A percentile compares a stretch with the other conserved stretches of the same genome.
Evolutionary conservation across 2,797 vertebrate genomes (phyloP).

Genomic region (Neostethus bicornis): DNA sequence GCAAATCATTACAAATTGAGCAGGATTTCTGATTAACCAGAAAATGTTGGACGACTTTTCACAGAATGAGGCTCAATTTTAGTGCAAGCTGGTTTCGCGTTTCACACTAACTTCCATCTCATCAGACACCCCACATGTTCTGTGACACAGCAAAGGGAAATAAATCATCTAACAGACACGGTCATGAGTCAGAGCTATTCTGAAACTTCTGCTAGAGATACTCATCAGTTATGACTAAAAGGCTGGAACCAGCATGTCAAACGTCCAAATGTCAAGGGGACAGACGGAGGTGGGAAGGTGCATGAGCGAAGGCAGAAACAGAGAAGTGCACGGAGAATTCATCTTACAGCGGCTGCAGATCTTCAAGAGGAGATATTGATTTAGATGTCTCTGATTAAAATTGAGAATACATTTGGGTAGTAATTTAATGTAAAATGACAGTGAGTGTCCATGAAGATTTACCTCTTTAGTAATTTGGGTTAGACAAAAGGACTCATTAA

Average conservation of each 20-base stretch:
- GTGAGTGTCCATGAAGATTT: not conserved
- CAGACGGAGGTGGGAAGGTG: slow-evolving; percentile 30
- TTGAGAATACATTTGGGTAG: slow-evolving; percentile 6
- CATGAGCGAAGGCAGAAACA: slow-evolving; percentile 12
- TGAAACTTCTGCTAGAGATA: slow-evolving; percentile 53
- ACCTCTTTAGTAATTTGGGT: not conserved
- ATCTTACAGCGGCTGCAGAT: slow-evolving; percentile 29
- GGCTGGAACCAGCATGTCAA: slow-evolving; percentile 61
- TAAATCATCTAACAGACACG: slow-evolving; percentile 58
- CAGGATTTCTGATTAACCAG: not conserved
- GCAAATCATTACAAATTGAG: not conserved
- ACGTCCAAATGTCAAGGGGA: slow-evolving; percentile 60
- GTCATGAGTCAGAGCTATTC: slow-evolving; percentile 66
- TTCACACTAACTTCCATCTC: slow-evolving; percentile 27
- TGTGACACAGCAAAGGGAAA: slow-evolving; percentile 49
- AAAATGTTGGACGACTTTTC: slow-evolving; percentile 13
- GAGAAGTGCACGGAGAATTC: slow-evolving; percentile 15
- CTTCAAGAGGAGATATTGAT: slow-evolving; percentile 25
- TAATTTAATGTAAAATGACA: slow-evolving; percentile 1
- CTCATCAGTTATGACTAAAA: slow-evolving; percentile 68
- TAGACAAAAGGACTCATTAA: too few relatives aligned
- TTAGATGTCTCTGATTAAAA: slow-evolving; percentile 15
- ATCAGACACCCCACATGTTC: slow-evolving; percentile 31
- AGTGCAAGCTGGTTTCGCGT: slow-evolving; percentile 29
- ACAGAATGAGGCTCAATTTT: slow-evolving; percentile 17